Conservation (phyloP, 2,888 invertebrate genomes). For the Lutraria lutraria region DNA sequence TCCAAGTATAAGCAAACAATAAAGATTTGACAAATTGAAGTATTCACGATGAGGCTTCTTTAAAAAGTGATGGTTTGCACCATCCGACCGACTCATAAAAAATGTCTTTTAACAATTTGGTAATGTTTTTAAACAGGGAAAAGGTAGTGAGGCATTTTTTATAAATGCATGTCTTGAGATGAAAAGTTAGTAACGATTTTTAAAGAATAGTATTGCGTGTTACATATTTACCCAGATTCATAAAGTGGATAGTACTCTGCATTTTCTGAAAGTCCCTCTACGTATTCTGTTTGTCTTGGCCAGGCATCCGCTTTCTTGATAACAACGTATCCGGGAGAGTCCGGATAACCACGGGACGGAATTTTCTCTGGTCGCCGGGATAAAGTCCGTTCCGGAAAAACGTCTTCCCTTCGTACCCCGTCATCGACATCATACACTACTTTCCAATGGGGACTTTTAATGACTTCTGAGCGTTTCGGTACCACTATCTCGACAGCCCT, state of each 20-base stretch:
- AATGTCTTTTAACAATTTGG: no score
- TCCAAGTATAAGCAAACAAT: no score
- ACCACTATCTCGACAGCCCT: neutral
- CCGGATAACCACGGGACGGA: neutral
- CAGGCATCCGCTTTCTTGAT: neutral
- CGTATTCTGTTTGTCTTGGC: neutral
- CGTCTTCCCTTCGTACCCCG: neutral
- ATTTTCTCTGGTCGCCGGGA: constrained; percentile 9
- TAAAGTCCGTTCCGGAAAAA: neutral
- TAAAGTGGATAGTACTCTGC: neutral
- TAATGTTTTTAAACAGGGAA: no score
- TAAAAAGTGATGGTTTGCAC: no score
- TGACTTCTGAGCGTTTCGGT: neutral
- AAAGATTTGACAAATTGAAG: no score
- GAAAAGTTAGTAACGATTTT: no score
- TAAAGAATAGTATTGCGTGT: no score
- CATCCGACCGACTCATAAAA: no score
- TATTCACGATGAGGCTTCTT: no score
- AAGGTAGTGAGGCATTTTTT: no score
- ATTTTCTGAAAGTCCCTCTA: neutral
- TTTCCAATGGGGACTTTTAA: neutral
- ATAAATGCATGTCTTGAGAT: no score
- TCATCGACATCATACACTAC: neutral
- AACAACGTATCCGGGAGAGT: neutral
- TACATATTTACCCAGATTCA: neutral